Base-by-base conservation (phyloP, 30 jellyfish, hydroid and myxozoan species). In the Nemopilema nomurai region DNA sequence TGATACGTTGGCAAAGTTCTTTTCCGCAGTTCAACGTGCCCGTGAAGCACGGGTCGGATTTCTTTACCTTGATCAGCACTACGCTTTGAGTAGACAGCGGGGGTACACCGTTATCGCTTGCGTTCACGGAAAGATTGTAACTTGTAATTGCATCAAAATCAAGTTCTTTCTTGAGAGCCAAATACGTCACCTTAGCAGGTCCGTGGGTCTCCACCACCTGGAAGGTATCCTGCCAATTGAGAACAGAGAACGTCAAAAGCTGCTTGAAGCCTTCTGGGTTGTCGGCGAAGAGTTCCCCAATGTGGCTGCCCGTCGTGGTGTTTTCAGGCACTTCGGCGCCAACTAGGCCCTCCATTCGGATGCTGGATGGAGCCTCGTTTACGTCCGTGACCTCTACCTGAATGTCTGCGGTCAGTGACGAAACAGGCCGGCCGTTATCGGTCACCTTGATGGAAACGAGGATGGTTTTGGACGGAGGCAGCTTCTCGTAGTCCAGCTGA, bases 231-330 rank as follows among this genome's bases (percentile, higher is more conserved):
- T 77, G 32, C 81, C 89, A 73, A 51, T 74, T 81, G 83, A 87
- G 32, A 1, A 83, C 77, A 1, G 75, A 63, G 30, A 33, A 92
- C 17, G 84, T 70, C 23, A 92, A 29, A 16, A 25, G 71, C 31
- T 87, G 97, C 67, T 72, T 81, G 53, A 79, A 29, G 8, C 96
- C 96, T 64, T 92, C 98, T 0, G 98, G 98, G 73, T 92, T 84
- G 64, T 92, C 96, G 21, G 95, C 89, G 62, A 68, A 78, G 29
- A 92, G 74, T 79, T 82, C 89, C 17, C 97, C 98, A 67, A 92
- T 57, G 24, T 50, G 73, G 16, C 90, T 51, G 30, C 90, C 92
- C 16, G 69, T 16, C 18, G 92, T 79, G 13, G 77, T 68, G 78
- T 79, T 88, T 79, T 92, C 98, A 26, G 92, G 78, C 23, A 92